Evolutionary conservation across 2,797 vertebrate species (phyloP).

Genomic region (Melanogrammus aeglefinus): DNA sequence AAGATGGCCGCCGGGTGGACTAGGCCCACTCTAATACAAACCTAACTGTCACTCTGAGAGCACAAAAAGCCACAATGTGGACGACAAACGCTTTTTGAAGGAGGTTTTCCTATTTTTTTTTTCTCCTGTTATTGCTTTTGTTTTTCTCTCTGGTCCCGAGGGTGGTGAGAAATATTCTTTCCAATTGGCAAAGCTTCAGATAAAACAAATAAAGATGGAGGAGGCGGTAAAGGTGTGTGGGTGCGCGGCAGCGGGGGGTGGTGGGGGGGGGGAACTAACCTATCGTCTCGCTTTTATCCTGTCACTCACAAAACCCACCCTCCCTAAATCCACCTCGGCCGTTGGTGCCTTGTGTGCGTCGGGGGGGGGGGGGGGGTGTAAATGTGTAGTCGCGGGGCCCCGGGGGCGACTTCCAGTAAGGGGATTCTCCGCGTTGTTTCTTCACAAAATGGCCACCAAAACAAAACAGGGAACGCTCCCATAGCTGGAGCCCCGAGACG

Average conservation of each 20-base stretch:
- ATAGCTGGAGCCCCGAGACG: slow-evolving; percentile 70
- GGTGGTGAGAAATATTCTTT: slow-evolving; percentile 22
- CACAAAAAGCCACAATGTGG: slow-evolving; percentile 42
- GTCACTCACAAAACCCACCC: slow-evolving; percentile 55
- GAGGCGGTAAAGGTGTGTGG: slow-evolving; percentile 30
- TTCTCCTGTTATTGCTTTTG: slow-evolving; percentile 10
- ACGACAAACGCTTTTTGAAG: slow-evolving; percentile 39
- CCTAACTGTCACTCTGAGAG: slow-evolving; percentile 69
- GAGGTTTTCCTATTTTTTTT: slow-evolving; percentile 40
- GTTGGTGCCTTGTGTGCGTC: no score
- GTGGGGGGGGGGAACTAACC: no score
- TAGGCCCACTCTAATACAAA: slow-evolving; percentile 61
- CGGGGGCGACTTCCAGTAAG: not conserved
- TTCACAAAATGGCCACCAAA: slow-evolving; percentile 47
- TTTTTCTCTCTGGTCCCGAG: slow-evolving; percentile 51
- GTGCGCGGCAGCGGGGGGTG: slow-evolving; percentile 30
- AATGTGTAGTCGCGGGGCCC: slow-evolving; percentile 3
- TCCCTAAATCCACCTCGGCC: no score
- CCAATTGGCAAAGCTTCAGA: slow-evolving; percentile 37
- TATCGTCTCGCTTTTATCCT: slow-evolving; percentile 61
- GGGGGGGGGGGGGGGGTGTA: no score
- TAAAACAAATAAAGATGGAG: slow-evolving; percentile 51
- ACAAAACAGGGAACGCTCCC: slow-evolving; percentile 62
- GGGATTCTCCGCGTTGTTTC: not conserved
- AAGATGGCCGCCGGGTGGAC: no score